A percentile compares a stretch with the other conserved stretches of the same genome.
These are phyloP conservation scores for Parazoanthus atlanticus DNA, from an alignment of 92 coral and sea anemone genomes.

Conservation along the genomic window DNA sequence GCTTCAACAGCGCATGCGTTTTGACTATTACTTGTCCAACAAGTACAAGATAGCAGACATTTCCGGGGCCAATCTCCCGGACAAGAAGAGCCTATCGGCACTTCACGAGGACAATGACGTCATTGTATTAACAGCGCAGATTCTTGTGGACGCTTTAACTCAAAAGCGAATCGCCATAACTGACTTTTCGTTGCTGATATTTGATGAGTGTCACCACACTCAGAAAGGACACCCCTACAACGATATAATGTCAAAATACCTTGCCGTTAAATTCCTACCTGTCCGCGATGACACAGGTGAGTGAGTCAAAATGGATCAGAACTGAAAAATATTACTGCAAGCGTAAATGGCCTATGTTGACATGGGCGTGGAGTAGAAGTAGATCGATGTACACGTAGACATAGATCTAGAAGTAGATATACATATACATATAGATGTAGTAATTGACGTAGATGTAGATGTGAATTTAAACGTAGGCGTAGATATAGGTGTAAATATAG, in stretches of 20 bases:
- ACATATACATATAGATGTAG: no score
- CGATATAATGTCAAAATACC: conserved; percentile 75
- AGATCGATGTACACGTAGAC: not conserved
- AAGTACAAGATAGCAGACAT: conserved; percentile 66
- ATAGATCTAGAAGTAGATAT: no score
- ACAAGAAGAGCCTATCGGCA: conserved; percentile 45
- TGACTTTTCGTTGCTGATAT: conserved; percentile 69
- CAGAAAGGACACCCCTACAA: conserved; percentile 78
- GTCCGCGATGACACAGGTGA: not conserved
- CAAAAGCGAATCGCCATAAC: conserved; percentile 54
- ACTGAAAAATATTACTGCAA: not conserved
- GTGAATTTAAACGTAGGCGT: no score
- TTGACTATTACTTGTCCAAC: conserved; percentile 63
- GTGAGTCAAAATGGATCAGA: not conserved
- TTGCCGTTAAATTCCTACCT: conserved; percentile 52
- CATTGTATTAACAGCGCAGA: conserved; percentile 84
- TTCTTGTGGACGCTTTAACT: conserved; percentile 78
- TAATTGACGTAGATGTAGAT: no score
- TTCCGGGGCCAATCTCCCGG: conserved; percentile 77
- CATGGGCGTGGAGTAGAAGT: not conserved
- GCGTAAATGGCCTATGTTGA: not conserved
- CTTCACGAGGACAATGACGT: conserved; percentile 59
- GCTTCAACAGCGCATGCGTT: conserved; percentile 78
- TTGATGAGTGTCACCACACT: conserved; percentile 82
- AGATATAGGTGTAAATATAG: no score